phyloP scores from a whole-genome alignment of 2,113 vertebrate species.

The Eclectus roratus region DNA sequence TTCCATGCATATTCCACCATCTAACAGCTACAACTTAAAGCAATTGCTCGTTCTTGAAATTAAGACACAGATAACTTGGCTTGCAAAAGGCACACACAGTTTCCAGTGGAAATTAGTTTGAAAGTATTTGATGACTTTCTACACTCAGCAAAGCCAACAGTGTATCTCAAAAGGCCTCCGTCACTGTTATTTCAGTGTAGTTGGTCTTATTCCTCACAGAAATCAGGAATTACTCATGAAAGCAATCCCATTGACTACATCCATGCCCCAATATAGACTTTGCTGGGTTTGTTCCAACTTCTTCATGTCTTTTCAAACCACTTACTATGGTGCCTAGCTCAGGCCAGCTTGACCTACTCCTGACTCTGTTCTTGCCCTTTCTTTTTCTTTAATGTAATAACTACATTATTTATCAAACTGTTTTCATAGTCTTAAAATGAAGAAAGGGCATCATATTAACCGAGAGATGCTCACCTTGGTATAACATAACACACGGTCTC shows the following conservation, averaged over 20 bases:
- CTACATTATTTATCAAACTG: neutral
- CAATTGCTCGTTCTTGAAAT: neutral
- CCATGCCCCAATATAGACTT: neutral
- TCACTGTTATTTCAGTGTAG: neutral
- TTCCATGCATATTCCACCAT: neutral
- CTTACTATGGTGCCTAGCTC: neutral
- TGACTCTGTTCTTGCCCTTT: neutral
- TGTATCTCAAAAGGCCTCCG: neutral
- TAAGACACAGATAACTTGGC: rapidly evolving
- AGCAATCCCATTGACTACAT: rapidly evolving
- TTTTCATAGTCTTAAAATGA: neutral
- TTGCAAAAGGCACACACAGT: neutral
- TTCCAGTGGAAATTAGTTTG: neutral
- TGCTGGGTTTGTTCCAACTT: neutral
- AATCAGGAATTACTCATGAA: neutral
- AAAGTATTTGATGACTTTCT: neutral
- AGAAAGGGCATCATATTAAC: neutral
- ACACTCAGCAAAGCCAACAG: neutral
- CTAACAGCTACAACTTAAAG: neutral
- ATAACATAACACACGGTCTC: neutral
- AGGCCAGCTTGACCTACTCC: neutral
- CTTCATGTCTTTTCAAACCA: neutral
- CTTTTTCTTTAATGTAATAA: neutral
- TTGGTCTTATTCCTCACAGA: neutral
- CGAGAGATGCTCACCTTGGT: neutral